phyloP scores from a whole-genome alignment of 2,888 invertebrate genomes.

The Orthonychiurus folsomi region DNA sequence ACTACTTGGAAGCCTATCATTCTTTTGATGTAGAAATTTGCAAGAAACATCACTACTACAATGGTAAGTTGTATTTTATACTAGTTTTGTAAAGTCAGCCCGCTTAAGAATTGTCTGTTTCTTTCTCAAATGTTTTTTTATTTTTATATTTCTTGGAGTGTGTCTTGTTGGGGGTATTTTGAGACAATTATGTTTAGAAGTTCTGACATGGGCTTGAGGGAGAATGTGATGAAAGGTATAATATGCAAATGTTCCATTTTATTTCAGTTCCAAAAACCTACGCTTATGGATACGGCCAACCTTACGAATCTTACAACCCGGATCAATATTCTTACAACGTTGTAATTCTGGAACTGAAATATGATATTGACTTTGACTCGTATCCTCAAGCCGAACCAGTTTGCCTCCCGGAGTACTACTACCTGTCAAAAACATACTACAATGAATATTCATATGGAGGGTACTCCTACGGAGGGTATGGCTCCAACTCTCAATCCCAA shows the following conservation, averaged over 20 bases:
- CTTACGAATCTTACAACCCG: slow-evolving; percentile 24
- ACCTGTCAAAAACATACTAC: slow-evolving; percentile 34
- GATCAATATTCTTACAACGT: slow-evolving; percentile 35
- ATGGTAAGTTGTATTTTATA: slow-evolving; percentile 27
- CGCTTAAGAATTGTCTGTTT: too few relatives aligned
- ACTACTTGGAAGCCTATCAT: slow-evolving; percentile 37
- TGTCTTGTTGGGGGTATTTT: too few relatives aligned
- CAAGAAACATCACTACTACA: slow-evolving; percentile 38
- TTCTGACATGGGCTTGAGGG: too few relatives aligned
- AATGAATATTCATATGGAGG: slow-evolving; percentile 27
- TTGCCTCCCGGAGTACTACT: slow-evolving; percentile 37
- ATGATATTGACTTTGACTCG: slow-evolving; percentile 37
- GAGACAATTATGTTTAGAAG: too few relatives aligned
- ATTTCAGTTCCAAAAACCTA: slow-evolving; percentile 3
- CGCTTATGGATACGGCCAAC: slow-evolving; percentile 14
- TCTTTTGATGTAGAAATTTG: slow-evolving; percentile 36
- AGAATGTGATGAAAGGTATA: not conserved
- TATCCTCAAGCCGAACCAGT: slow-evolving; percentile 37
- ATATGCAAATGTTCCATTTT: not conserved
- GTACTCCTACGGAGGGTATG: slow-evolving; percentile 29
- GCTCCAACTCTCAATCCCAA: slow-evolving; percentile 12
- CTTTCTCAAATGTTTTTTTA: too few relatives aligned
- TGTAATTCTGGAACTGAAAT: slow-evolving; percentile 34
- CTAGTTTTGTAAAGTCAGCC: not conserved
- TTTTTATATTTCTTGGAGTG: too few relatives aligned